Conservation (phyloP, 2,797 vertebrate genomes). For the Eremophila alpestris region DNA sequence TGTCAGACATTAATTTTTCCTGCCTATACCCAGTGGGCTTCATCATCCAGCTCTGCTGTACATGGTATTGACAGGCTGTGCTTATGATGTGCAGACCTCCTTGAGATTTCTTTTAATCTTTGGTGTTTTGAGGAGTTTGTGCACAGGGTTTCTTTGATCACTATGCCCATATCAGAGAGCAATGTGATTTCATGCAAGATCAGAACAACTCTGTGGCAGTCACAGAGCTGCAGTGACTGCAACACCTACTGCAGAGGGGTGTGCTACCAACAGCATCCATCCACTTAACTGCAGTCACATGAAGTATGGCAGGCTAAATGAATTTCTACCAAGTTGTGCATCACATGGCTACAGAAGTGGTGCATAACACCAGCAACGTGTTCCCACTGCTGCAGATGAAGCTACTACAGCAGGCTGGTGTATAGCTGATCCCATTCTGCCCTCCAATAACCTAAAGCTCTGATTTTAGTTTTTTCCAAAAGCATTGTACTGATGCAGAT, state of each 20-base stretch:
- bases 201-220: neutral
- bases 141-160: neutral
- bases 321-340: neutral
- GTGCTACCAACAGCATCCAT: accelerated
- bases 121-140: neutral
- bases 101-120: neutral
- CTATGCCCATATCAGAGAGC: neutral
- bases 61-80: neutral
- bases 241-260: neutral
- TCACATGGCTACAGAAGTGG: neutral
- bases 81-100: neutral
- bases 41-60: neutral
- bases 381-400: neutral
- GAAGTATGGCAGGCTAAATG: neutral
- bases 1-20: neutral
- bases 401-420: neutral
- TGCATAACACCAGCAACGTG: neutral
- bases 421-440: neutral
- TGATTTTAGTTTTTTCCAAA: no score
- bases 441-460: neutral
- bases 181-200: neutral
- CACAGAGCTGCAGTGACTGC: neutral
- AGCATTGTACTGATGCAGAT: neutral
- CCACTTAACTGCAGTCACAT: neutral
- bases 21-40: neutral